Evolutionary conservation across 2,888 invertebrate species (phyloP).

Genomic region (Tenthredo amoena): DNA sequence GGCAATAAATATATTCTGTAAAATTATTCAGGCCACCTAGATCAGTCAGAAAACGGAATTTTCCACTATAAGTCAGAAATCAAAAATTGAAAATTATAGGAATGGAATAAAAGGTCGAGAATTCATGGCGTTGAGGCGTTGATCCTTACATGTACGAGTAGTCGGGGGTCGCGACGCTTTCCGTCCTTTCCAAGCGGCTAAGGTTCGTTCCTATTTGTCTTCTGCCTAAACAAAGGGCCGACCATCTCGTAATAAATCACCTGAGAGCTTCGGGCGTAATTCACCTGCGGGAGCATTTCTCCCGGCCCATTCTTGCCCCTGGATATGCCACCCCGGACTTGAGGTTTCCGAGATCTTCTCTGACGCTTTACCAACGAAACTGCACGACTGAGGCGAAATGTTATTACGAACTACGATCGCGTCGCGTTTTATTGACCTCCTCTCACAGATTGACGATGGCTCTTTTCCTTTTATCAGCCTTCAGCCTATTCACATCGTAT

Average conservation of each 20-base stretch:
- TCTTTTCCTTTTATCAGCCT: not conserved
- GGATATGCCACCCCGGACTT: not conserved
- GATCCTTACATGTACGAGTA: constrained; percentile 14
- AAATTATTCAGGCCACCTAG: not conserved
- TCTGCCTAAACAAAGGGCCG: constrained; percentile 46
- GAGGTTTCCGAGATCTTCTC: constrained; percentile 25
- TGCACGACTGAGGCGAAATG: not conserved
- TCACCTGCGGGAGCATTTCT: constrained; percentile 48
- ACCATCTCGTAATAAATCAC: constrained; percentile 47
- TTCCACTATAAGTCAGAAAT: not conserved
- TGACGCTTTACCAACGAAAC: constrained; percentile 12
- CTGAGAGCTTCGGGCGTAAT: constrained; percentile 43
- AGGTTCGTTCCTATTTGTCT: constrained; percentile 45
- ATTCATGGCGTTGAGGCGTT: not conserved
- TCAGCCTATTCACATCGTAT: not conserved
- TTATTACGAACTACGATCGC: constrained; percentile 10
- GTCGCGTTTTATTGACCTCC: not conserved
- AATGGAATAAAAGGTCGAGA: not conserved
- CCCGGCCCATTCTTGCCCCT: constrained; percentile 7
- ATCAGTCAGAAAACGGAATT: not conserved
- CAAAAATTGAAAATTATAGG: not conserved
- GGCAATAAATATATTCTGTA: not conserved
- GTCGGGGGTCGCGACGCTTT: constrained; percentile 18
- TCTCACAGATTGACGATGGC: not conserved
- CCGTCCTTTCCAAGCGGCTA: constrained; percentile 26